Percentiles rank a stretch among this genome's conserved stretches.
phyloP scores from a whole-genome alignment of 1,140 invertebrate species.

The Drosophila hydei region DNA sequence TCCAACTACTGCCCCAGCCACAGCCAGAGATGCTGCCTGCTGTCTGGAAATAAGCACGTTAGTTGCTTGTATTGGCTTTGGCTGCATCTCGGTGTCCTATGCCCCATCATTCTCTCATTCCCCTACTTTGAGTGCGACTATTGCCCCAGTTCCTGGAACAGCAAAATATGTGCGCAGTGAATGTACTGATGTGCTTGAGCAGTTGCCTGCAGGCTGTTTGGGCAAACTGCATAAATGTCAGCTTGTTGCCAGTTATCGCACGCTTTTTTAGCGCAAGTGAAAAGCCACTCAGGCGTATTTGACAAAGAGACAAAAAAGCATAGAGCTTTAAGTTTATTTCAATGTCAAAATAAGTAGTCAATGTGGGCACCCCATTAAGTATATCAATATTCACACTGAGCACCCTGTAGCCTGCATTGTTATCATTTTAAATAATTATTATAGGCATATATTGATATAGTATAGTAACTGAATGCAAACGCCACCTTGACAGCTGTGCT shows the following conservation, averaged over 20 bases:
- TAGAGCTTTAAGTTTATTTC: slow-evolving; percentile 43
- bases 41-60: slow-evolving; percentile 81
- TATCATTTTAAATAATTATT: too few relatives aligned
- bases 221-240: slow-evolving; percentile 80
- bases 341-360: slow-evolving; percentile 68
- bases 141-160: slow-evolving; percentile 34
- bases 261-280: slow-evolving; percentile 56
- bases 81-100: slow-evolving; percentile 30
- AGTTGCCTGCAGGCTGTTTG: slow-evolving; percentile 73
- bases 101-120: background rate
- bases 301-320: slow-evolving; percentile 50
- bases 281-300: slow-evolving; percentile 61
- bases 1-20: background rate
- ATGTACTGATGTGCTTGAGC: slow-evolving; percentile 64
- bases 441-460: too few relatives aligned
- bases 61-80: slow-evolving; percentile 79
- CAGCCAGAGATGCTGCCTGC: slow-evolving; percentile 35
- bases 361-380: slow-evolving; percentile 41
- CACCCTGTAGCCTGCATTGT: too few relatives aligned
- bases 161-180: slow-evolving; percentile 58
- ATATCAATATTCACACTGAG: slow-evolving; percentile 44
- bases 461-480: too few relatives aligned
- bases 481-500: too few relatives aligned
- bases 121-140: background rate
- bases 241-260: slow-evolving; percentile 81